Evolutionary conservation across 2,797 vertebrate genomes (phyloP), one percentile per base, ranked within the genome.

Genomic region (Heliangelus exortis): DNA sequence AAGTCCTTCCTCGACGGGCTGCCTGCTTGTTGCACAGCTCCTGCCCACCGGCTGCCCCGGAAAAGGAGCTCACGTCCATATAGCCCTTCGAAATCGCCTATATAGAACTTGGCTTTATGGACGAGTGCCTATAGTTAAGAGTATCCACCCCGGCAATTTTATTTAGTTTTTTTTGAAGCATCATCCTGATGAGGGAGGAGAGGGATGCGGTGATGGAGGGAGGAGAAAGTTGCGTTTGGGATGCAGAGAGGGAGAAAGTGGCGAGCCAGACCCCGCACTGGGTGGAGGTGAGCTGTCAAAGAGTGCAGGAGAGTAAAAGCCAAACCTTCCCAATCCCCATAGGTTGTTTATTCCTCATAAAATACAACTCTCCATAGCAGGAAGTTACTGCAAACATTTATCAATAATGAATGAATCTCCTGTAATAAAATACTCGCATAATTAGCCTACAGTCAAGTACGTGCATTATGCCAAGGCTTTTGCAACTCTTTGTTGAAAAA

Each of bases 351-450:
- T 97, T 97, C 95, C 91, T 96, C 95, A 51, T 97, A 96, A 97
- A 98, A 96, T 93, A 97, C 92, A 97, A 94, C 90, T 96, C 97
- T 85, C 88, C 91, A 92, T 96, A 95, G 95, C 96, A 98, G 97
- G 97, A 98, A 97, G 96, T 97, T 96, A 92, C 97, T 96, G 97
- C 96, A 98, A 97, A 97, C 94, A 96, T 96, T 95, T 96, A 97
- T 98, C 96, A 97, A 98, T 98, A 98, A 98, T 97, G 97, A 96
- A 98, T 97, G 97, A 95, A 96, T 96, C 96, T 97, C 97, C 97
- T 97, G 98, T 97, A 96, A 98, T 97, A 97, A 97, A 97, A 97
- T 97, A 97, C 95, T 95, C 96, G 34, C 96, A 86, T 97, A 97
- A 97, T 96, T 96, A 97, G 96, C 95, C 95, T 96, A 84, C 97